Base-by-base conservation (phyloP, 2,888 invertebrate species). In the Oegoconia quadripuncta region DNA sequence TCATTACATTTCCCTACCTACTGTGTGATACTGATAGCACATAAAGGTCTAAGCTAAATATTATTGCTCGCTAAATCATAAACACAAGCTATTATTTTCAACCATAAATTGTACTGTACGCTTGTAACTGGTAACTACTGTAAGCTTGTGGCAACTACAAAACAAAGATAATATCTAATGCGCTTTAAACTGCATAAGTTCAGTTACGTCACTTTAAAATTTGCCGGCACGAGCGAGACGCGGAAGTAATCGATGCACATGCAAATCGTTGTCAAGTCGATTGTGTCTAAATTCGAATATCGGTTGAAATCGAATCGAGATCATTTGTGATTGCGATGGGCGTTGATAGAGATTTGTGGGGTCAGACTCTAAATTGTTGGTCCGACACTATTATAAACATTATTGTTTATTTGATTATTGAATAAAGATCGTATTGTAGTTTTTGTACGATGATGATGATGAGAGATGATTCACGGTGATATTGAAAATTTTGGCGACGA, bases 211-310 rank as follows among this genome's bases (percentile, higher is more conserved):
- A 56, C 48, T n/a, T n/a, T n/a, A 44, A 55, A 55, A 50, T 47
- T 42, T 37, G 42, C 41, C 39, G 42, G 43, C n/a, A n/a, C n/a
- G n/a, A 44, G 44, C 48, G 56, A 62, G 50, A 74, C 55, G 56
- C 71, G 74, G 74, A 76, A 73, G 64, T 61, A 45, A 52, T 42
- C 42, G 43, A 39, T 52, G 53, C 53, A 43, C 49, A 63, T 61
- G 59, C 61, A 59, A 64, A 64, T 67, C 48, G 48, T 46, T 53
- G 48, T 41, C 41, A 55, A 58, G 57, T 55, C 45, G 48, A 55
- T 52, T 48, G 52, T 49, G 44, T 42, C 44, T 39, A 46, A 28
- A n/a, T n/a, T 49, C 37, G 31, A 25, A 25, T 25, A 25, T 25
- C 11, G 8, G 25, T 25, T 11, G 11, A 40, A 38, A 49, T 14